Percentiles rank a stretch among this genome's conserved stretches.
These are phyloP conservation scores for Mylabris sibirica DNA, from an alignment of 2,888 invertebrate species.

Conservation along the genomic window DNA sequence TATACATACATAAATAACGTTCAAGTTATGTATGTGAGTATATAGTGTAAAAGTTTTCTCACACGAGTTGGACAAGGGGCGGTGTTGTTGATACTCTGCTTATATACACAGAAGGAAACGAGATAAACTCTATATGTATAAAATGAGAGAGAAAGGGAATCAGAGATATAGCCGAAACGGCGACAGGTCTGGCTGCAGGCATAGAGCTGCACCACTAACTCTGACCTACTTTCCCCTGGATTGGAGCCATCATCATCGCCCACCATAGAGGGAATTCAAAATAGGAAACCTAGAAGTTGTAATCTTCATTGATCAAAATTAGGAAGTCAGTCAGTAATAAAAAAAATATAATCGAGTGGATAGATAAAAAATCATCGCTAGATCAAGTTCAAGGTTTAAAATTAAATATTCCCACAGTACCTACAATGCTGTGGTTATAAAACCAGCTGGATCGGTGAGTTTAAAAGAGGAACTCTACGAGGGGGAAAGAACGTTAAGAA, in stretches of 20 bases:
- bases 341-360: neutral
- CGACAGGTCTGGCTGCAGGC: slow-evolving; percentile 59
- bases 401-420: slow-evolving; percentile 1
- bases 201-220: slow-evolving; percentile 46
- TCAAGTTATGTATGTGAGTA: neutral
- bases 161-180: neutral
- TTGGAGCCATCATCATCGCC: slow-evolving; percentile 10
- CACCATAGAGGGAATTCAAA: slow-evolving; percentile 14
- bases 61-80: neutral
- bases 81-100: neutral
- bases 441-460: neutral
- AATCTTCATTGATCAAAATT: neutral
- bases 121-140: neutral
- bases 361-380: slow-evolving; percentile 15
- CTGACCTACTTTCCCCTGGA: slow-evolving; percentile 44
- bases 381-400: slow-evolving; percentile 9
- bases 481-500: neutral
- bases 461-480: neutral
- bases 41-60: neutral
- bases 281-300: neutral
- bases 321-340: neutral
- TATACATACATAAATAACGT: neutral
- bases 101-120: neutral
- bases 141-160: slow-evolving; percentile 1
- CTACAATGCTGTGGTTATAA: neutral